Base-by-base conservation (phyloP, 2,113 vertebrate genomes). In the Rhipidura dahli region DNA sequence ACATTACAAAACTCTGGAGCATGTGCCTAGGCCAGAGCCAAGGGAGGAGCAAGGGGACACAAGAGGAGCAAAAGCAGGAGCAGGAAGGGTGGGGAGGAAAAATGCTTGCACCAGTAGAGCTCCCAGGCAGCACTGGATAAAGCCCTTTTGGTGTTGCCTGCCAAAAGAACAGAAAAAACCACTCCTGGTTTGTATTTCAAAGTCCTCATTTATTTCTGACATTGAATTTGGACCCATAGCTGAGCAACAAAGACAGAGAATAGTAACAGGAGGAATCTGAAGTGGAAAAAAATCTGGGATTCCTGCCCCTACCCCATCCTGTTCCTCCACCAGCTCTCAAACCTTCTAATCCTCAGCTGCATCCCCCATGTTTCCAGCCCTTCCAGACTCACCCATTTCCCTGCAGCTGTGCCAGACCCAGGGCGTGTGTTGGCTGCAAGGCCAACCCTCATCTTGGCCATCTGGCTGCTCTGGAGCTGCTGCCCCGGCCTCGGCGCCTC, bases 161-260 rank as follows among this genome's bases (percentile, higher is more conserved):
- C 64, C 66, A 72, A 95, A 95, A 97, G 85, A 92, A 97, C 7
- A 15, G 71, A 94, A 79, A 56, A 94, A 79, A 56, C 45, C 56
- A 80, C 47, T 70, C 61, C 66, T 77, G n/a, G 15, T 93, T 95
- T 97, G 84, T 97, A 98, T 95, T 96, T 98, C 97, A 98, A 98
- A 98, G 90, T 97, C 93, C 83, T 96, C 61, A 0, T 98, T 98
- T 98, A 98, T 98, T 98, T 96, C 71, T 93, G 92, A 97, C 96
- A 93, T 88, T 95, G 56, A 93, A 51, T 96, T 97, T 96, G 94
- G 94, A 91, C 94, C 96, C 87, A 84, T 85, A 95, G 96, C 96
- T 94, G 93, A 97, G 83, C 93, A 96, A 95, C 83, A 95, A 96
- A 97, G 96, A 94, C 84, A 79, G 90, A 83, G 91, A 95, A 83